Evolutionary conservation across 1,140 invertebrate genomes (phyloP).

Genomic region (Cecropterus lyciades): DNA sequence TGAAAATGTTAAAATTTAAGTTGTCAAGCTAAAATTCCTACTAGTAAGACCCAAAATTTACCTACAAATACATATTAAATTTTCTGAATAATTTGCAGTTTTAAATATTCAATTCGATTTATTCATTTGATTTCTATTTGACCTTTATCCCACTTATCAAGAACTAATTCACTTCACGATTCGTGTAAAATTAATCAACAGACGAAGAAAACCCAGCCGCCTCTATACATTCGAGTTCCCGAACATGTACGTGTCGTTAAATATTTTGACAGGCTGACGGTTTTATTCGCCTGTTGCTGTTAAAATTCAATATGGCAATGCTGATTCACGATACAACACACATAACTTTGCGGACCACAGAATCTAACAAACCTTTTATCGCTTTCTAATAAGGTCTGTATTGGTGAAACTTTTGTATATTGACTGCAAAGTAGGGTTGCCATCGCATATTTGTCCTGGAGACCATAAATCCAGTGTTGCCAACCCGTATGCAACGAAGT

Average conservation of each 20-base stretch:
- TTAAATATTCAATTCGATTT: too few species aligned
- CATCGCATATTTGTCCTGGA: conserved; percentile 26
- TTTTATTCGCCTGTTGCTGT: conserved; percentile 45
- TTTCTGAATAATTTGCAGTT: too few species aligned
- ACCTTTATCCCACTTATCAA: too few species aligned
- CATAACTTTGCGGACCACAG: not conserved
- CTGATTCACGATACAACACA: conserved; percentile 41
- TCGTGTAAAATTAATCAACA: too few species aligned
- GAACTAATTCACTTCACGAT: too few species aligned
- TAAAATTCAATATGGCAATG: conserved; percentile 46
- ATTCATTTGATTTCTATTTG: too few species aligned
- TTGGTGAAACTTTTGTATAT: not conserved
- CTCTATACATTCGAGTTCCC: conserved; percentile 32
- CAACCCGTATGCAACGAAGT: conserved; percentile 25
- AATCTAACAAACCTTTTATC: not conserved
- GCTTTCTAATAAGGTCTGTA: not conserved
- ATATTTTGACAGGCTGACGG: conserved; percentile 55
- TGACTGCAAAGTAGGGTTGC: not conserved
- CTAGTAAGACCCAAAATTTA: too few species aligned
- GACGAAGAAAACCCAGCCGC: conserved; percentile 8
- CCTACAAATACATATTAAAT: too few species aligned
- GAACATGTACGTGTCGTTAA: conserved; percentile 43
- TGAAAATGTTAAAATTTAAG: too few species aligned
- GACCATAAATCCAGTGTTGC: conserved; percentile 30
- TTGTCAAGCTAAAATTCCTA: too few species aligned